Conservation (phyloP, 2,888 invertebrate species). For the Schizotus pectinicornis region DNA sequence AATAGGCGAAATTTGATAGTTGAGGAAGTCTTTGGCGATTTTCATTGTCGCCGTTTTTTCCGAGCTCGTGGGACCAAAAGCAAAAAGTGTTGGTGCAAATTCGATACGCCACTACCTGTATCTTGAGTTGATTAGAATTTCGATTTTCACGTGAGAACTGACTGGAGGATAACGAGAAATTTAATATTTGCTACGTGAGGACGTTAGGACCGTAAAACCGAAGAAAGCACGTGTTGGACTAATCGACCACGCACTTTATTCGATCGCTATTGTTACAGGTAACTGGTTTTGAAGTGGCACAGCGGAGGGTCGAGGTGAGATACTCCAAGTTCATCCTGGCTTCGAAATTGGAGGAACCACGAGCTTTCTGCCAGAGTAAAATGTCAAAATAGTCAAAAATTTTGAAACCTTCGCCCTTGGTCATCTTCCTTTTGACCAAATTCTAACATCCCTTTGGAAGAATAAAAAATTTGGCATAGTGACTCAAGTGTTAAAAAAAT, state of each 20-base stretch:
- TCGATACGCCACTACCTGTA: constrained; percentile 4
- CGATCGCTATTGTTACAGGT: constrained; percentile 4
- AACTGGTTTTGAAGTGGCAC: constrained; percentile 16
- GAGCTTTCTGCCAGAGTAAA: no score
- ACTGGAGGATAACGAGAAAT: background rate
- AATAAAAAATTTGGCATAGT: no score
- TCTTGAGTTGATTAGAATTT: constrained; percentile 6
- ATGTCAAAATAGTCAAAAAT: no score
- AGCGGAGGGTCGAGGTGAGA: no score
- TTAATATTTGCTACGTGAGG: constrained; percentile 5
- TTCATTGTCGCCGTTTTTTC: background rate
- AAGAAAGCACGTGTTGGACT: constrained; percentile 15
- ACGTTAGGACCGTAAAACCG: background rate
- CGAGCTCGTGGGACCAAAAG: constrained; percentile 6
- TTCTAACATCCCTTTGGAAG: no score
- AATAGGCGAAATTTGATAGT: background rate
- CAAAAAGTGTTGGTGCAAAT: constrained; percentile 2
- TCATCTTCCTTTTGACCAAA: no score
- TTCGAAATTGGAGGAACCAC: no score
- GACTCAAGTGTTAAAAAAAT: no score
- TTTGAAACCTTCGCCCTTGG: no score
- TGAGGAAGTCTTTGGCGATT: constrained; percentile 1
- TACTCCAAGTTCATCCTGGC: background rate
- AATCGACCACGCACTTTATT: constrained; percentile 16
- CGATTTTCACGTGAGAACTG: constrained; percentile 3